These are phyloP conservation scores for Lottia gigantea DNA, from an alignment of 2,888 invertebrate genomes.

Conservation along the genomic window DNA sequence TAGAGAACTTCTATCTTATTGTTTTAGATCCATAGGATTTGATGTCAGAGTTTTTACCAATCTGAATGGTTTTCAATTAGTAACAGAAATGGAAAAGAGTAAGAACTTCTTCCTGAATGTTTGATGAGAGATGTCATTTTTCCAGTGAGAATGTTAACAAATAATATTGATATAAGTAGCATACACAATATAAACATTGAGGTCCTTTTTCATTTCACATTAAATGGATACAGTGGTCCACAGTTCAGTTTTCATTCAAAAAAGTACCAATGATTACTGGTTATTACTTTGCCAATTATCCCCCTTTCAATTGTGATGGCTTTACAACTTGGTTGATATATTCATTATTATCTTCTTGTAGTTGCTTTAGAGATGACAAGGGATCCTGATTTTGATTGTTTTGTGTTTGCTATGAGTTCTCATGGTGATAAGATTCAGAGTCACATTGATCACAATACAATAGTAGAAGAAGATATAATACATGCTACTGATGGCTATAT, in stretches of 20 bases:
- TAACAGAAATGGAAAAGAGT: conserved; percentile 76
- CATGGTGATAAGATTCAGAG: conserved; percentile 90
- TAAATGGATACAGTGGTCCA: too few species aligned
- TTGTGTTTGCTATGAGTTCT: conserved; percentile 83
- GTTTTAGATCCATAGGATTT: conserved; percentile 73
- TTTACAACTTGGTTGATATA: too few species aligned
- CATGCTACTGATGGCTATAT: conserved; percentile 36
- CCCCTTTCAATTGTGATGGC: too few species aligned
- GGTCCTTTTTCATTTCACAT: too few species aligned
- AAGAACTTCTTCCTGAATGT: conserved; percentile 26
- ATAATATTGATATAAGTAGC: too few species aligned
- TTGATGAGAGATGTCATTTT: too few species aligned
- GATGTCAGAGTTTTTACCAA: conserved; percentile 77
- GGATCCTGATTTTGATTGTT: conserved; percentile 84
- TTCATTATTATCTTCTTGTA: too few species aligned
- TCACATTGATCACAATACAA: conserved; percentile 85
- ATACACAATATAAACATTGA: too few species aligned
- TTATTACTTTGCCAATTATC: neutral
- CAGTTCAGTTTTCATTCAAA: too few species aligned
- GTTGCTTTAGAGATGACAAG: neutral
- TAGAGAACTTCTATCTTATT: conserved; percentile 77
- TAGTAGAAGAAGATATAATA: conserved; percentile 63
- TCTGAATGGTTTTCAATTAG: conserved; percentile 77
- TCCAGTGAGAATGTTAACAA: too few species aligned
- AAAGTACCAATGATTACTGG: conserved; percentile 5